A percentile compares a stretch with the other conserved stretches of the same genome.
These are phyloP conservation scores for Crematogaster levior DNA, from an alignment of 2,888 invertebrate genomes.

Conservation along the genomic window DNA sequence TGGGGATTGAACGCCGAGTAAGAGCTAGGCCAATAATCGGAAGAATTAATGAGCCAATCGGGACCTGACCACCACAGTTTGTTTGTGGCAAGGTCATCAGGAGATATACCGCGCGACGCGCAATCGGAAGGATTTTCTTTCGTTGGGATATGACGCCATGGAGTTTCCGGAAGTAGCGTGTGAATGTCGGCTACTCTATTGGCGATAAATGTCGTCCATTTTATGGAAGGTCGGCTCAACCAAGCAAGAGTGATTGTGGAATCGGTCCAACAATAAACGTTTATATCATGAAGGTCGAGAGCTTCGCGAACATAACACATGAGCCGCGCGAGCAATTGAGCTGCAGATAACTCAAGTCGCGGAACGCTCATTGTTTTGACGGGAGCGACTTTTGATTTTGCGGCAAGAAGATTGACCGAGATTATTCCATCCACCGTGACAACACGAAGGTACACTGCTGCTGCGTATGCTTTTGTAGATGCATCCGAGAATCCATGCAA, in stretches of 20 bases:
- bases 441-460: too few relatives aligned
- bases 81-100: not conserved
- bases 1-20: too few relatives aligned
- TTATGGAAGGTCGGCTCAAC: not conserved
- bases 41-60: not conserved
- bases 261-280: not conserved
- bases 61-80: slow-evolving; percentile 9
- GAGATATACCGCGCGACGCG: not conserved
- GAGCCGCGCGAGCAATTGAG: not conserved
- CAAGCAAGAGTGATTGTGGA: not conserved
- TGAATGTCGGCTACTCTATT: too few relatives aligned
- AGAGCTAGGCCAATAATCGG: too few relatives aligned
- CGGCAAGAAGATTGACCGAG: too few relatives aligned
- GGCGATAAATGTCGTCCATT: not conserved
- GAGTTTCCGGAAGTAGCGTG: too few relatives aligned
- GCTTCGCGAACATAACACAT: not conserved
- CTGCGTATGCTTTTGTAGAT: not conserved
- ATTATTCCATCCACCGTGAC: too few relatives aligned
- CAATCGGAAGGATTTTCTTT: not conserved
- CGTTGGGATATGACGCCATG: too few relatives aligned
- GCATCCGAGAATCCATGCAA: slow-evolving; percentile 14
- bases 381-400: slow-evolving; percentile 12
- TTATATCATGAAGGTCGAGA: rapidly evolving
- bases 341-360: not conserved
- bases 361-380: not conserved